A percentile compares a stretch with the other conserved stretches of the same genome.
Evolutionary conservation across 2,113 vertebrate genomes (phyloP).

Genomic region (Asarcornis scutulata): DNA sequence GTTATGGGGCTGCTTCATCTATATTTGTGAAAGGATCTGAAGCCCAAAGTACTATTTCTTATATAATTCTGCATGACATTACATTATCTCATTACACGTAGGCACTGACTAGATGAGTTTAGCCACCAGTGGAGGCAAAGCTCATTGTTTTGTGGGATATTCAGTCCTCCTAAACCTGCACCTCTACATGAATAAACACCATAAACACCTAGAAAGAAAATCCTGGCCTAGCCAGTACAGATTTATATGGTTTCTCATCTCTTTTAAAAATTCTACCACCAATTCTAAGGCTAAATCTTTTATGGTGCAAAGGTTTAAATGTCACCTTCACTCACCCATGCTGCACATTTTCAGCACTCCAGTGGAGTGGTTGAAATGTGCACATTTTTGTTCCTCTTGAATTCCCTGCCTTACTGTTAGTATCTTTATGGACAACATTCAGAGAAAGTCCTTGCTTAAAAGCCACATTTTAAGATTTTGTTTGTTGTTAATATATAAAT

Average conservation of each 20-base stretch:
- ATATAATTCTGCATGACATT: fast-evolving
- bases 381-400: neutral
- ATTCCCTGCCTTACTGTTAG: neutral
- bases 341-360: neutral
- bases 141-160: neutral
- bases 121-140: neutral
- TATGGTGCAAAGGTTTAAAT: neutral
- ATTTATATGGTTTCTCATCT: neutral
- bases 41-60: neutral
- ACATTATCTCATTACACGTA: neutral
- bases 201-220: neutral
- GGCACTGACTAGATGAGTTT: neutral
- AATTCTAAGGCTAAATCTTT: neutral
- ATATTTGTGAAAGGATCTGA: neutral
- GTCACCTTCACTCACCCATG: neutral
- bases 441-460: neutral
- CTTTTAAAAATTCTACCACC: neutral
- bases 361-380: neutral
- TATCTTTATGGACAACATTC: neutral
- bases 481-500: neutral
- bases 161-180: neutral
- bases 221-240: neutral
- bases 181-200: neutral
- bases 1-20: neutral
- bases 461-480: neutral